Base-by-base conservation (phyloP, 2,797 vertebrate genomes). In the Ataeniobius toweri region DNA sequence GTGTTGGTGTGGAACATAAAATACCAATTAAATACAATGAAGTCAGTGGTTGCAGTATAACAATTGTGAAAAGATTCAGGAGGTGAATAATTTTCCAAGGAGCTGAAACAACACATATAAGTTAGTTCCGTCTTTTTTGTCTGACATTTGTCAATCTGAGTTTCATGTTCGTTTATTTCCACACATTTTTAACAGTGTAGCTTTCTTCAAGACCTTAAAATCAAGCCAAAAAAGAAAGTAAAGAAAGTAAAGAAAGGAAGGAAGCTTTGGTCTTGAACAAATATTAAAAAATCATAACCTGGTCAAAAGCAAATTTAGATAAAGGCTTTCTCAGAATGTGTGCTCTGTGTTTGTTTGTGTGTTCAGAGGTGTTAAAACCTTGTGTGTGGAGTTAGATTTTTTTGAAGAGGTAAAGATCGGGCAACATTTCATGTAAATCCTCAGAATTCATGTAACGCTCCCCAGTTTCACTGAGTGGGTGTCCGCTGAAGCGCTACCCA, bases 381-480 rank as follows among this genome's bases (percentile, higher is more conserved):
- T 3, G 13, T 44, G 10, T 24, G 12, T 44, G 65, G 39, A 41
- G 63, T 12, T 1, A 13, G 18, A 48, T 14, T 0, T 24, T 48
- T 4, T 44, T 39, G 6, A 71, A 31, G 26, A 44, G 3, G 3
- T 9, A 74, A 63, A 69, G 61, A 73, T 28, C 1, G 3, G 53
- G 18, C 0, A 28, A 72, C 6, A 51, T 8, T 83, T 82, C 55
- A 78, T 46, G 39, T 79, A 82, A 76, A 80, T 56, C 5, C 26
- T 2, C 5, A 77, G 44, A 9, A 12, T 85, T 88, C 26, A 75
- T 63, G 77, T 58, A 73, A 85, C 80, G 70, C 9, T 10, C 26
- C 71, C 14, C 50, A 51, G 73, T 13, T 24, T 81, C 74, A 51
- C 3, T 63, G 16, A 51, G 74, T 82, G 67, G 65, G 70, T 41